Percentiles rank a stretch among this genome's conserved stretches.
Conservation (phyloP, 2,797 vertebrate species). For the Falco columbarius region DNA sequence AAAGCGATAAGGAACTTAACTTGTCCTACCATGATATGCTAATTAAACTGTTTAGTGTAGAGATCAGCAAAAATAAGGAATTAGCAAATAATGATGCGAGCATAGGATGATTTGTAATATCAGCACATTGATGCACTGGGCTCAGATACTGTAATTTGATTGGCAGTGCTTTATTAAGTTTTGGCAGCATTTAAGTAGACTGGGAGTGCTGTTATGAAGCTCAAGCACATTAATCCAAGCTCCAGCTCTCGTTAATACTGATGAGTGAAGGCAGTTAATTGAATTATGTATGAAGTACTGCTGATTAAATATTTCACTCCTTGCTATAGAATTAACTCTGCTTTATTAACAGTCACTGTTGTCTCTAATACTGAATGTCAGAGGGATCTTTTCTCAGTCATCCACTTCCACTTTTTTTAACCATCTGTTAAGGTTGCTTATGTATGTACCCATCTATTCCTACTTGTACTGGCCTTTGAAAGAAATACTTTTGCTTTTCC, state of each 20-base stretch:
- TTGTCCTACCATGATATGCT: slow-evolving; percentile 33
- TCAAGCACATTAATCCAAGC: slow-evolving; percentile 75
- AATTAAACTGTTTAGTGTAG: slow-evolving; percentile 75
- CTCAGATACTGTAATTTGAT: slow-evolving; percentile 71
- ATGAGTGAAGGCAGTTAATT: slow-evolving; percentile 81
- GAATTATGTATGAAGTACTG: slow-evolving; percentile 83
- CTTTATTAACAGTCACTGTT: slow-evolving; percentile 74
- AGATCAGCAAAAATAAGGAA: slow-evolving; percentile 77
- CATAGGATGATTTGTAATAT: slow-evolving; percentile 72
- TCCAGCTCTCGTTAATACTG: slow-evolving; percentile 78
- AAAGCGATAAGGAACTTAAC: slow-evolving; percentile 36
- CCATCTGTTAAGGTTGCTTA: slow-evolving; percentile 63
- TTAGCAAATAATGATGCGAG: slow-evolving; percentile 72
- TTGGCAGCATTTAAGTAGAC: slow-evolving; percentile 74
- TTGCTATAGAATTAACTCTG: slow-evolving; percentile 75
- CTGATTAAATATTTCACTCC: slow-evolving; percentile 83
- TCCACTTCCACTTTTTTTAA: slow-evolving; percentile 12
- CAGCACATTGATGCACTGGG: slow-evolving; percentile 64
- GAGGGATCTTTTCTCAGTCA: slow-evolving; percentile 64
- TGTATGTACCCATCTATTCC: neutral
- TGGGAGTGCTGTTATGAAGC: slow-evolving; percentile 75
- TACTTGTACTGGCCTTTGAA: slow-evolving; percentile 24
- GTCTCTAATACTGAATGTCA: slow-evolving; percentile 72
- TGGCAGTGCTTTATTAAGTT: slow-evolving; percentile 79
- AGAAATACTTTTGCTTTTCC: neutral